Conservation (phyloP, 2,797 vertebrate genomes). For the Gobio occitaniae region DNA sequence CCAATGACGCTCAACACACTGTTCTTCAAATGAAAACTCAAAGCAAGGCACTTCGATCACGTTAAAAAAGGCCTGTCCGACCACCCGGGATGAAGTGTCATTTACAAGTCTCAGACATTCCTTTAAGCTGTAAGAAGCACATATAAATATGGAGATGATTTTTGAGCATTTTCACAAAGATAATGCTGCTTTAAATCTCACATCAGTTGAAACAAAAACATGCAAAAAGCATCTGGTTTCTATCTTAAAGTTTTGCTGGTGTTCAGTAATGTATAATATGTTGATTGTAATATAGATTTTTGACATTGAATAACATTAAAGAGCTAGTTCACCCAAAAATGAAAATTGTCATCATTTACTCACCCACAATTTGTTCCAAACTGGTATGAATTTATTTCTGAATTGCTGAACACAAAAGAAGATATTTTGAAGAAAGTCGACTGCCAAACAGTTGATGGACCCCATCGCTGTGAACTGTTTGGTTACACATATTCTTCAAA, state of each 20-base stretch:
- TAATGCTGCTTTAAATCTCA: neutral
- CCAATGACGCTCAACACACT: conserved; percentile 88
- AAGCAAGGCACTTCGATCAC: conserved; percentile 91
- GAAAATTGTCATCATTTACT: neutral
- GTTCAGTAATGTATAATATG: neutral
- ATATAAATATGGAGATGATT: conserved; percentile 8
- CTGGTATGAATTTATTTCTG: neutral
- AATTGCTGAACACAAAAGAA: too few species aligned
- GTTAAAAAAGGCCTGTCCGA: conserved; percentile 91
- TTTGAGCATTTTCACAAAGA: neutral
- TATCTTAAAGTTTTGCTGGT: neutral
- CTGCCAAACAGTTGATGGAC: neutral
- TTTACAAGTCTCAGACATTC: conserved; percentile 84
- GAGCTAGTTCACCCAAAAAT: too few species aligned
- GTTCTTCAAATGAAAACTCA: conserved; percentile 83
- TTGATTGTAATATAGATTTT: neutral
- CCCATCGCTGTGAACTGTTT: too few species aligned
- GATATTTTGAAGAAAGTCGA: neutral
- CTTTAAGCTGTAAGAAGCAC: conserved; percentile 79
- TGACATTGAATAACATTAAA: neutral
- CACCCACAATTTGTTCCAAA: neutral
- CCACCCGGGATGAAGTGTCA: conserved; percentile 85
- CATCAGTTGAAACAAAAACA: neutral
- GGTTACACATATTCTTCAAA: too few species aligned
- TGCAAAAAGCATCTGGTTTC: neutral